Evolutionary conservation across 2,888 invertebrate genomes (phyloP), one percentile per base, ranked within the genome.

Genomic region (Sinelater perroti): DNA sequence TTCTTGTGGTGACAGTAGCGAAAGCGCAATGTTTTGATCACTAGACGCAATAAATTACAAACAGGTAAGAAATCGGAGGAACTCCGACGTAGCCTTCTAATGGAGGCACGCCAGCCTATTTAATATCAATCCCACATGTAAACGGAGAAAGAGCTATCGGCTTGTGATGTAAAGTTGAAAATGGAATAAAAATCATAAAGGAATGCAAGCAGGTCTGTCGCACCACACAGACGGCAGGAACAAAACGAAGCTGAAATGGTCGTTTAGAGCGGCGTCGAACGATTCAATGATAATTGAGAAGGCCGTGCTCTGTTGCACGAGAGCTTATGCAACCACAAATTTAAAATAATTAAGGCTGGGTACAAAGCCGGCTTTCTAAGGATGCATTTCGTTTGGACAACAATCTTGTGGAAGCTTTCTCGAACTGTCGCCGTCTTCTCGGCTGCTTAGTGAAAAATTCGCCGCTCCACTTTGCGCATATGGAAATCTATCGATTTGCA

Each of bases 151-250:
- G 17, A 30, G 44, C 17, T 42, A 26, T 49, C 18, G 17, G 50
- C 44, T 42, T 14, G 56, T 45, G 46, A 56, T 51, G 45, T 44
- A 51, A 56, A 47, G 46, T 45, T 45, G 21, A 28, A 38, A 36
- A 20, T 17, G 36, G 44, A 51, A 56, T 56, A 56, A 56, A 56
- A 56, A 56, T 56, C 46, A 56, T 56, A 56, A 56, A 56, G 56
- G 56, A 56, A 51, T 56, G 51, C 45, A 56, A 56, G 56, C 56
- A 56, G 51, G 56, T 56, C 56, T 56, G 56, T 56, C 51, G 49
- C 56, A 51, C 45, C 56, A 42, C 35, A 50, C 50, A 50, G 56
- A 56, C 50, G 40, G 50, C 18, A 51, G 10, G 56, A 51, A 56
- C 31, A 56, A 56, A 56, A 51, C 36, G 51, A 56, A 56, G 52